Evolutionary conservation across 2,797 vertebrate genomes (phyloP).

Genomic region (Pteropus rufus): DNA sequence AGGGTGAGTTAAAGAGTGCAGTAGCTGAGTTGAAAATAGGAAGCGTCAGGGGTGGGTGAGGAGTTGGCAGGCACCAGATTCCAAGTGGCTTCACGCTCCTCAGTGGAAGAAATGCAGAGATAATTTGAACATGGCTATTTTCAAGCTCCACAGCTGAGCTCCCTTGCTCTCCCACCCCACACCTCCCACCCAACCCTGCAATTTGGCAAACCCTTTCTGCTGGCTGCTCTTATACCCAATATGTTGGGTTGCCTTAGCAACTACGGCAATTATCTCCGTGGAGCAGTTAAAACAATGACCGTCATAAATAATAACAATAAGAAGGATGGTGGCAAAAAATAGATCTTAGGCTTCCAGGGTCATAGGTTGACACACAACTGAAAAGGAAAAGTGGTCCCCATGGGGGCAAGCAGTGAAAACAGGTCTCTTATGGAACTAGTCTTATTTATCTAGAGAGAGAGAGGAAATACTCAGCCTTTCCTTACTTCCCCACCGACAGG

Average conservation of each 20-base stretch:
- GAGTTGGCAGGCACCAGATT: constrained; percentile 75
- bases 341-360: constrained; percentile 53
- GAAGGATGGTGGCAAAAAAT: constrained; percentile 71
- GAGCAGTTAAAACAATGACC: constrained; percentile 79
- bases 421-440: not conserved
- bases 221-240: constrained; percentile 78
- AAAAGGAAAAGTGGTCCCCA: constrained; percentile 20
- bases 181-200: constrained; percentile 75
- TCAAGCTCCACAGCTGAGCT: constrained; percentile 75
- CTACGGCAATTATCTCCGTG: constrained; percentile 78
- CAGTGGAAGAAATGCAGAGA: constrained; percentile 73
- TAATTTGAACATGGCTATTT: constrained; percentile 76
- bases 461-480: constrained; percentile 1
- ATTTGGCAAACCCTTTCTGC: constrained; percentile 76
- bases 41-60: constrained; percentile 71
- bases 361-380: constrained; percentile 27
- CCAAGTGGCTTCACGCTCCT: constrained; percentile 80
- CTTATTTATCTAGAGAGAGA: constrained; percentile 31
- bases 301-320: constrained; percentile 79
- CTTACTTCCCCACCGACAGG: not conserved
- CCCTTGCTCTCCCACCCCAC: constrained; percentile 72
- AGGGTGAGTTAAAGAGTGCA: constrained; percentile 58
- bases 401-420: constrained; percentile 1
- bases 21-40: constrained; percentile 70
- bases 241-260: constrained; percentile 79